Base-by-base conservation (phyloP, 1,140 invertebrate genomes). In the Leucophenga varia region DNA sequence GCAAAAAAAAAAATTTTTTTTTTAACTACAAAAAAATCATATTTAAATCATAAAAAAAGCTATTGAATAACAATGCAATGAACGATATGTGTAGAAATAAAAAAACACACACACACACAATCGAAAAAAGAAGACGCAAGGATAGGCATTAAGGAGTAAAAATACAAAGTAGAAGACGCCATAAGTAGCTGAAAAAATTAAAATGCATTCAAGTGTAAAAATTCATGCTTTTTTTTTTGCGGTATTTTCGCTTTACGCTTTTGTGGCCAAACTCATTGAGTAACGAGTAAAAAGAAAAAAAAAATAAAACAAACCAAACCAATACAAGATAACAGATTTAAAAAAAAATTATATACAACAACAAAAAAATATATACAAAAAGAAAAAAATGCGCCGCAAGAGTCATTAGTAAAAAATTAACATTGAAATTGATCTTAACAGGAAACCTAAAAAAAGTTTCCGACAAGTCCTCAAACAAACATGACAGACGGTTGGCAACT, bases 341-440 rank as follows among this genome's bases (percentile, higher is more conserved):
- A 34, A 34, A 13, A 34, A 34, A 34, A 34, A 34, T n/a, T 34
- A 6, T 34, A n/a, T n/a, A n/a, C n/a, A 13, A 34, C 35, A 55
- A 47, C 39, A 51, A 48, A 35, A 38, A 28, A 44, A 49, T 6
- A 54, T 28, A 21, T 31, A 19, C n/a, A 17, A 13, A 30, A 34
- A 34, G 38, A 38, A 10, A 25, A 25, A 25, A 25, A 25, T 25
- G 22, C 22, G 10, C 5, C 22, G 5, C 22, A 10, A 25, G 36
- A 35, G 32, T 43, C 44, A 35, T 43, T 52, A 44, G 35, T 21
- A 67, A 68, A 65, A 58, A 47, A 35, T 51, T 39, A 57, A 46
- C 59, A 56, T 54, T 69, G 69, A 67, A 72, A 72, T 72, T 69
- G 69, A 72, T 64, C 64, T 67, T 34, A 51, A 56, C 59, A 69